phyloP scores from a whole-genome alignment of 64 coral and sea anemone species.

The Hydrozoanthus tunicans region DNA sequence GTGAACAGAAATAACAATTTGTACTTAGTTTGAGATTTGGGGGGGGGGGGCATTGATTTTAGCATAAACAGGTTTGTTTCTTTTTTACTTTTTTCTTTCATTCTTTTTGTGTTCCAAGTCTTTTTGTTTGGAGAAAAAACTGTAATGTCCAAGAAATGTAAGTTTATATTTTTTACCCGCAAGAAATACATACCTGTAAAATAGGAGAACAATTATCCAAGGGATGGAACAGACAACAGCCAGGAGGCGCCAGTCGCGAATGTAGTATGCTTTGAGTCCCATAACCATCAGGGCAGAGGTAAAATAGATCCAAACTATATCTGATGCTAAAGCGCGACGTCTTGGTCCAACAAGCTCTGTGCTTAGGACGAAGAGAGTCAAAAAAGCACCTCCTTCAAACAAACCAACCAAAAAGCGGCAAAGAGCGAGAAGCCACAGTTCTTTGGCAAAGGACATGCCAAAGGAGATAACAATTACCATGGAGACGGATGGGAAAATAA shows the following conservation, averaged over 20 bases:
- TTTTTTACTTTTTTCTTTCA: no score
- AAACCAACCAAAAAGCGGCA: slow-evolving; percentile 59
- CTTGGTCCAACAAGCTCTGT: slow-evolving; percentile 81
- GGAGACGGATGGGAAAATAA: slow-evolving; percentile 72
- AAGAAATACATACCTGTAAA: slow-evolving; percentile 48
- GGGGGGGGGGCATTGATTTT: no score
- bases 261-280: slow-evolving; percentile 64
- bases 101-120: no score
- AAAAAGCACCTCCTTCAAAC: slow-evolving; percentile 70
- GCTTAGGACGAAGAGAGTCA: slow-evolving; percentile 59
- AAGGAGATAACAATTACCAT: slow-evolving; percentile 63
- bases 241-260: slow-evolving; percentile 61
- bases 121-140: no score
- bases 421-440: slow-evolving; percentile 63
- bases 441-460: slow-evolving; percentile 69
- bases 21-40: no score
- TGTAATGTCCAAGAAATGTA: no score
- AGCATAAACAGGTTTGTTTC: no score
- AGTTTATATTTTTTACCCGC: no score
- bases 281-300: slow-evolving; percentile 51
- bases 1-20: no score
- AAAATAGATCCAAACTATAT: slow-evolving; percentile 66
- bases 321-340: slow-evolving; percentile 56
- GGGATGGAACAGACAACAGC: slow-evolving; percentile 66
- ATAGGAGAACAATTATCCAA: slow-evolving; percentile 43